Conservation (phyloP, 2,797 vertebrate species). For the Sphenopsis melanotis region DNA sequence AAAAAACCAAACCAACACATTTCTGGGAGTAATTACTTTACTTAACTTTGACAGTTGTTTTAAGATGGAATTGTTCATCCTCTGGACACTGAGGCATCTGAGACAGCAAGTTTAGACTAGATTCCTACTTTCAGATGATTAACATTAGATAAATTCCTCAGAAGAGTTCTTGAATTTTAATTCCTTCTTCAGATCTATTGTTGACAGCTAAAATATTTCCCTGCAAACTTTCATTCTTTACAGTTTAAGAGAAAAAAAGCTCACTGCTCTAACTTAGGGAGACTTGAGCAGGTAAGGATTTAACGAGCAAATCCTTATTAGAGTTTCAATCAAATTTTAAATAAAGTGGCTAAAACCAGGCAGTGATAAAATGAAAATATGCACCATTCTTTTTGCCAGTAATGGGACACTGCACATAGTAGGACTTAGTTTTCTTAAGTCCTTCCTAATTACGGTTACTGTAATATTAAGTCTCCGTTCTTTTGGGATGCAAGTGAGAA, state of each 20-base stretch:
- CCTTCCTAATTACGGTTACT: not conserved
- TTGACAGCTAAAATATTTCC: not conserved
- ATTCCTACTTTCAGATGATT: not conserved
- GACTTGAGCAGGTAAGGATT: not conserved
- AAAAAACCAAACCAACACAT: not conserved
- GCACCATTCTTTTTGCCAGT: not conserved
- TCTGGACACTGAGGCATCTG: not conserved
- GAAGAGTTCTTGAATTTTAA: not conserved
- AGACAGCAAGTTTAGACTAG: not conserved
- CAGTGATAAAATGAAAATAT: not conserved
- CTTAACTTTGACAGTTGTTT: not conserved
- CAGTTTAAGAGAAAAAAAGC: not conserved
- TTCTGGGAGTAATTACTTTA: not conserved
- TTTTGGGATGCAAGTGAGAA: not conserved
- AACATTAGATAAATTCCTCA: not conserved
- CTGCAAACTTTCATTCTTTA: not conserved
- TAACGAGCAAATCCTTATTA: not conserved
- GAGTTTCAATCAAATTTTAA: slow-evolving; percentile 22
- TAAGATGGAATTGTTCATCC: not conserved
- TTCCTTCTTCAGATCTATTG: not conserved
- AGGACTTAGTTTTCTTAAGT: not conserved
- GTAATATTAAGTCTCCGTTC: not conserved
- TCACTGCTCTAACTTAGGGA: not conserved
- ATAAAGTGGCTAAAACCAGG: not conserved
- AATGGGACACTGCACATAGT: not conserved